A percentile compares a stretch with the other conserved stretches of the same genome.
These are phyloP conservation scores for Perognathus longimembris DNA, from an alignment of 2,113 vertebrate genomes.

Conservation along the genomic window DNA sequence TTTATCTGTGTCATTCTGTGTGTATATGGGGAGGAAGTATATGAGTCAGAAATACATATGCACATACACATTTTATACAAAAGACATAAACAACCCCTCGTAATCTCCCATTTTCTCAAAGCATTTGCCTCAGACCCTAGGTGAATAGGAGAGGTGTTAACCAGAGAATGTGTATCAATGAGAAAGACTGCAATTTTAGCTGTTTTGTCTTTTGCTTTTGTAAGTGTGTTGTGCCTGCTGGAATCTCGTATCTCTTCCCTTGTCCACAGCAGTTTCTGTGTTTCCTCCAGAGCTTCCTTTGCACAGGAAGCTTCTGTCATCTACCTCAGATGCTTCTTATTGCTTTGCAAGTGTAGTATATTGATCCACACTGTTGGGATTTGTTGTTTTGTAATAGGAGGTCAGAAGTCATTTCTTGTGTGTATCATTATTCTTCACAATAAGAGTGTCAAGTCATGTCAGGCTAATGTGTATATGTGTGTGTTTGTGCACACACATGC, in stretches of 20 bases:
- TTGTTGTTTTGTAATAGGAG: conserved; percentile 19
- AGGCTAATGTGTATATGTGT: not conserved
- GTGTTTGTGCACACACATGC: not conserved
- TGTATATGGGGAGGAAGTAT: not conserved
- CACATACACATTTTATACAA: not conserved
- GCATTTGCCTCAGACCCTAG: not conserved
- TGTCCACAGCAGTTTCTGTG: not conserved
- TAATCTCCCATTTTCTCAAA: not conserved
- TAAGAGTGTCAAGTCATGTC: not conserved
- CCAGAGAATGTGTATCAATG: not conserved
- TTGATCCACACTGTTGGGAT: conserved; percentile 27
- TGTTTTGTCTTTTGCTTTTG: not conserved
- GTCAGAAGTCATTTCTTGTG: conserved; percentile 17
- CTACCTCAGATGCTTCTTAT: not conserved
- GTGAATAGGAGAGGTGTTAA: not conserved
- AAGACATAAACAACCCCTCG: not conserved
- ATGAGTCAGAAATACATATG: not conserved
- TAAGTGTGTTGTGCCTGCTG: not conserved
- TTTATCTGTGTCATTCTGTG: conserved; percentile 19
- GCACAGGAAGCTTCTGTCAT: not conserved
- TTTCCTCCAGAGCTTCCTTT: not conserved
- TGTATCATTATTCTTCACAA: not conserved
- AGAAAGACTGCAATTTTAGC: not conserved
- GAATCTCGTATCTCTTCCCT: not conserved
- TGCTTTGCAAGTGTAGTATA: not conserved